Evolutionary conservation across 2,888 invertebrate species (phyloP).

Genomic region (Rotaria magnacalcarata): DNA sequence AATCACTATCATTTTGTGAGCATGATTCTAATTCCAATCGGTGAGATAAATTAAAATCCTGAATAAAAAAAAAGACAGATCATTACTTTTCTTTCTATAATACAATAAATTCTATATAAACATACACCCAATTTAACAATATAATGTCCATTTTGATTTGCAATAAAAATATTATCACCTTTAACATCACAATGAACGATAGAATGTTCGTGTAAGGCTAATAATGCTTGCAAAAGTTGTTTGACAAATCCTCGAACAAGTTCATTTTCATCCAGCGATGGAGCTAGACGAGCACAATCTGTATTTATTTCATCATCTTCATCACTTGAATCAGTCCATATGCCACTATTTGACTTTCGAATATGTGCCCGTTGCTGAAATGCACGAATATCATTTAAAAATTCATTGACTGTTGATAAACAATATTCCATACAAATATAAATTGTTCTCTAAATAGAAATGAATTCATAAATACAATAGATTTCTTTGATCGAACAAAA

Average conservation of each 20-base stretch:
- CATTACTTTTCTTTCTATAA: neutral
- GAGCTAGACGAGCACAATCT: neutral
- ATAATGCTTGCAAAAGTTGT: constrained; percentile 26
- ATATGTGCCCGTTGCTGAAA: neutral
- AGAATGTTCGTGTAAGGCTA: constrained; percentile 18
- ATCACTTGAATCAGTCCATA: constrained; percentile 24
- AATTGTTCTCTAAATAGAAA: neutral
- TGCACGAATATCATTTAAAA: constrained; percentile 37
- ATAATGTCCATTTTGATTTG: neutral
- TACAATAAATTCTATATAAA: neutral
- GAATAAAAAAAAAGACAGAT: neutral
- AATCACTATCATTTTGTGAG: neutral
- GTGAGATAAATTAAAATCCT: constrained; percentile 36
- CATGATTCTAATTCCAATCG: constrained; percentile 28
- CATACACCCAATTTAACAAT: constrained; percentile 30
- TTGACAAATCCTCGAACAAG: constrained; percentile 24
- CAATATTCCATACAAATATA: constrained; percentile 37
- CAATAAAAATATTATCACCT: constrained; percentile 35
- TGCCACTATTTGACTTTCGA: neutral
- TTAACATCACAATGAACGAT: constrained; percentile 34
- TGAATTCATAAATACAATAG: neutral
- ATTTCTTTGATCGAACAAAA: neutral
- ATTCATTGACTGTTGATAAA: constrained; percentile 34
- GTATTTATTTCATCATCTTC: neutral
- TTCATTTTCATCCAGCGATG: neutral